Base-by-base conservation (phyloP, 2,888 invertebrate species). In the Barypeithes pellucidus region DNA sequence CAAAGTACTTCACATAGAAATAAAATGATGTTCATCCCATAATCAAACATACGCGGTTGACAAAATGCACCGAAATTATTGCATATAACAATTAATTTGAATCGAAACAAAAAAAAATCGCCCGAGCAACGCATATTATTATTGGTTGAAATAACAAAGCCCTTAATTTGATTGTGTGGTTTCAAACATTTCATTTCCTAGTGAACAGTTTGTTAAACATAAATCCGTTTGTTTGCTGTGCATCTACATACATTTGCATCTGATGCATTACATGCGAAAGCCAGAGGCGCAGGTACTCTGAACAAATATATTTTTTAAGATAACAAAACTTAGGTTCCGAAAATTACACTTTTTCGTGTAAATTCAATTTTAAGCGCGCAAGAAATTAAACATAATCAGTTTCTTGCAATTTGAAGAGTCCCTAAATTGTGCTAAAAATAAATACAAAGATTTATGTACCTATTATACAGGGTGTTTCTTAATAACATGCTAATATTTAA, bases 201-300 rank as follows among this genome's bases (percentile, higher is more conserved):
- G 61, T 76, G 76, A 76, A 76, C 75, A 76, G 75, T 76, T 76
- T 76, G 75, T 73, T 76, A 71, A 76, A 73, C 75, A 73, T 73
- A 75, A 75, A 75, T 75, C 72, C 72, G 62, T 70, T 70, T 76
- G 75, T 76, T 75, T 65, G 62, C 67, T 67, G 62, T 73, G 73
- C 70, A 71, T 71, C 60, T 69, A 69, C 63, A 62, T 68, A 65
- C 63, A 72, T 72, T 68, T 75, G 72, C 69, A 72, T 75, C 63
- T 70, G 72, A 75, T 75, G 75, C 75, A 72, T 75, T 75, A 75
- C 75, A 75, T 63, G 20, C 63, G 57, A 47, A 60, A 41, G 3
- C 11, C 65, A 57, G 54, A 16, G 54, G 9, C 29, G 29, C 9
- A 29, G 29, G 9, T 29, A 29, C n/a, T n/a, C n/a, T n/a, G n/a